Percentiles rank a stretch among this genome's conserved stretches.
Conservation (phyloP, 2,888 invertebrate species). For the Acrobasis repandana region DNA sequence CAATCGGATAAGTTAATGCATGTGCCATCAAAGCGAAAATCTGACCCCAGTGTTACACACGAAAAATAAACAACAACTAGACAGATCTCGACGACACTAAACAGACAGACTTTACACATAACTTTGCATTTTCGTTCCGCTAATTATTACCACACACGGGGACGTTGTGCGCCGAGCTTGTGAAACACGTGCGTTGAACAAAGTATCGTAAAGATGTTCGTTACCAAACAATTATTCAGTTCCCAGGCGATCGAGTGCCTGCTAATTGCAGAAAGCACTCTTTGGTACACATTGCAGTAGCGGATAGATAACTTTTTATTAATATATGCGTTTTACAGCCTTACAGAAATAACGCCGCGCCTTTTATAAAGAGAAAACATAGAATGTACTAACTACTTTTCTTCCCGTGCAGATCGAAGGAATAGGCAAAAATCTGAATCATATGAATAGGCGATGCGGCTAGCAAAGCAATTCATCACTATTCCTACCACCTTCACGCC, state of each 20-base stretch:
- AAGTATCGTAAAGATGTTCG: conserved; percentile 8
- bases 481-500: not conserved
- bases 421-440: not conserved
- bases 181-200: conserved; percentile 12
- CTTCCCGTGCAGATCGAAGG: not conserved
- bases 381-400: no score
- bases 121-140: not conserved
- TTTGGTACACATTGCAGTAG: not conserved
- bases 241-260: not conserved
- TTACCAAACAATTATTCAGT: not conserved
- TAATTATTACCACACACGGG: conserved; percentile 15
- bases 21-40: no score
- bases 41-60: no score
- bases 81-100: no score
- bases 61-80: no score
- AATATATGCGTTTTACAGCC: no score
- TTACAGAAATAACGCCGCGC: no score
- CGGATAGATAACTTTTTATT: not conserved
- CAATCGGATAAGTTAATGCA: no score
- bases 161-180: conserved; percentile 5
- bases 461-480: not conserved
- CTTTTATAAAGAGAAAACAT: no score
- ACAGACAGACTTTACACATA: no score
- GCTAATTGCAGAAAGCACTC: conserved; percentile 1
- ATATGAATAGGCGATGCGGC: not conserved